Evolutionary conservation across 37 sponge, comb jelly and placozoan species (phyloP).

Genomic region (Ianthella basta): DNA sequence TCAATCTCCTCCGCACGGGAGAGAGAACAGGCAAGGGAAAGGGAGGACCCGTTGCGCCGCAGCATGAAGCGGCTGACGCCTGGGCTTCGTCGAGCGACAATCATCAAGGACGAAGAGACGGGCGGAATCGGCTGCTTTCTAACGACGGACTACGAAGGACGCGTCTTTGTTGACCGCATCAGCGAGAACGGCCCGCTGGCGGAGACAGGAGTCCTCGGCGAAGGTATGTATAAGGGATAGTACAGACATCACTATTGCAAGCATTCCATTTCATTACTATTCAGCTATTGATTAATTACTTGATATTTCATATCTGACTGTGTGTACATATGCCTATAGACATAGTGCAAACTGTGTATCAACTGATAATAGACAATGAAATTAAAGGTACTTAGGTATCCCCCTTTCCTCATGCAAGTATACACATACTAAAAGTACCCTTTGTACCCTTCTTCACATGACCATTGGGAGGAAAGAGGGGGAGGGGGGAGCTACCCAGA

Average conservation of each 20-base stretch:
- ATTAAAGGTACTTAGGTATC: background rate
- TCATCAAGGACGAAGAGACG: background rate
- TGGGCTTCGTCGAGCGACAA: background rate
- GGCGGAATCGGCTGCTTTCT: constrained; percentile 31
- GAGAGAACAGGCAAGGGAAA: background rate
- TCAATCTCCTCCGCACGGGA: constrained; percentile 6
- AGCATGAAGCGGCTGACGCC: constrained; percentile 5
- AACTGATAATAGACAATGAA: background rate
- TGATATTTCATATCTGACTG: no score
- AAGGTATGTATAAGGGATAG: constrained; percentile 17
- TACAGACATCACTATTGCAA: background rate
- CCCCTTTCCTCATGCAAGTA: background rate
- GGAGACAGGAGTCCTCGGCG: background rate
- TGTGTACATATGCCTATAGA: constrained; percentile 27
- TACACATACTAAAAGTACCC: no score
- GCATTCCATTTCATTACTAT: background rate
- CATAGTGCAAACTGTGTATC: no score
- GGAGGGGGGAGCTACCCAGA: no score
- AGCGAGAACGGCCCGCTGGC: constrained; percentile 15
- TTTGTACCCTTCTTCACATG: no score
- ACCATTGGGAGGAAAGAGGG: no score
- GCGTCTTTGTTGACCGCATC: constrained; percentile 8
- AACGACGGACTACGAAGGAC: constrained; percentile 1
- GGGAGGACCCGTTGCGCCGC: constrained; percentile 16
- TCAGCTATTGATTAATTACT: background rate